Conservation (phyloP, 2,888 invertebrate species). For the Elegia similella region DNA sequence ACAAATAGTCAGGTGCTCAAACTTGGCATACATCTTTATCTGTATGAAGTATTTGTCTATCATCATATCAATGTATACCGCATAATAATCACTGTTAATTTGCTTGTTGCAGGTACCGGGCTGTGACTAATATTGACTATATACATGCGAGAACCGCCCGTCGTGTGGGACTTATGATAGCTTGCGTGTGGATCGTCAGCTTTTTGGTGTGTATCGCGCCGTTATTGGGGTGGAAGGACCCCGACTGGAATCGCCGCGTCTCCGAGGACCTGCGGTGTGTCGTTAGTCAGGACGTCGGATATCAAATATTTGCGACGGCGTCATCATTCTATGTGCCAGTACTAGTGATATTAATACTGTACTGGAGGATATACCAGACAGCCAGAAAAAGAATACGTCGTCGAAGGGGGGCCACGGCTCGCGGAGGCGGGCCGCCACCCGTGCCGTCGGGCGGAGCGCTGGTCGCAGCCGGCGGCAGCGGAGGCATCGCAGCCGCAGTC, state of each 20-base stretch:
- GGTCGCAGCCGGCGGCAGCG: slow-evolving; percentile 86
- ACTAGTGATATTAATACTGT: slow-evolving; percentile 92
- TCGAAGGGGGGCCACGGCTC: slow-evolving; percentile 82
- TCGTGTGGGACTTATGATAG: slow-evolving; percentile 90
- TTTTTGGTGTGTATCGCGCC: slow-evolving; percentile 94
- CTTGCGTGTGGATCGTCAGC: slow-evolving; percentile 91
- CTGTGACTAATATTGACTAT: slow-evolving; percentile 95
- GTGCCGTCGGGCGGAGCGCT: slow-evolving; percentile 81
- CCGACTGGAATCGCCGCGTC: slow-evolving; percentile 78
- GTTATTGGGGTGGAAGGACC: slow-evolving; percentile 90
- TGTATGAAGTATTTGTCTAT: too few species aligned
- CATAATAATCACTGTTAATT: background rate
- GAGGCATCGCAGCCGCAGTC: slow-evolving; percentile 88
- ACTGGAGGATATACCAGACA: slow-evolving; percentile 95
- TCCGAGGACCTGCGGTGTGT: slow-evolving; percentile 86
- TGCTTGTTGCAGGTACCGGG: slow-evolving; percentile 87
- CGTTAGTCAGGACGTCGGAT: slow-evolving; percentile 92
- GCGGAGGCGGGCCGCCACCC: slow-evolving; percentile 70
- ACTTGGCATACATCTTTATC: too few species aligned
- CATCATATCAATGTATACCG: too few species aligned
- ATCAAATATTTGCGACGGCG: slow-evolving; percentile 94
- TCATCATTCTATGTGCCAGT: slow-evolving; percentile 96
- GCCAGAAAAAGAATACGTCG: slow-evolving; percentile 92
- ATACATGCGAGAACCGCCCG: slow-evolving; percentile 90
- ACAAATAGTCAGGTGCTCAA: too few species aligned